Base-by-base conservation (phyloP, 2,113 vertebrate genomes). In the Gymnobelideus leadbeateri region DNA sequence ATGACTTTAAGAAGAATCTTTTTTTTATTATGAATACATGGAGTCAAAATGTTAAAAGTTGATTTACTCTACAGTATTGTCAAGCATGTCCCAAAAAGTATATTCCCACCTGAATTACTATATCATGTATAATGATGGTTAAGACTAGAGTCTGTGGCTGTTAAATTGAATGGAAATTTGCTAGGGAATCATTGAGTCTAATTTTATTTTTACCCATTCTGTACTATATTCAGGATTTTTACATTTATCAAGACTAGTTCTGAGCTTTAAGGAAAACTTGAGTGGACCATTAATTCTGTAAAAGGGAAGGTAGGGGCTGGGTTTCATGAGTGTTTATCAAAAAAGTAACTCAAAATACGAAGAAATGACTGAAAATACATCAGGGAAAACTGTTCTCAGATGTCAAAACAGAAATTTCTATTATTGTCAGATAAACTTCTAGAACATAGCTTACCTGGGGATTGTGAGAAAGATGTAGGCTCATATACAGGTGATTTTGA, bases 211-310 rank as follows among this genome's bases (percentile, higher is more conserved):
- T 51, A 93, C 50, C 37, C 14, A 43, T 21, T 90, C 37, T 24
- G 3, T n/a, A 0, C 51, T 94, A 6, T 89, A 43, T 54, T 92
- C 8, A 89, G 89, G 28, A 43, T 43, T 52, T 54, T 37, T 11
- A 16, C n/a, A 89, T 89, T 90, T n/a, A 7, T 24, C 28, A 1
- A 89, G 50, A 49, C n/a, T 91, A 55, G 1, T 90, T 93, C 49
- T 68, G 53, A 57, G 52, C 24, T 89, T 52, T 23, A 51, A 91
- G 89, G n/a, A 51, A 91, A 91, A 93, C 25, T 93, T 54, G 77
- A 47, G 37, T 19, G 68, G 37, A 37, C 68, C 21, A 21, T 77
- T 77, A 68, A 68, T 77, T n/a, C 37, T 43, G 68, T 43, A 77
- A n/a, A 37, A 28, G 46, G 51, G n/a, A 43, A 89, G 3, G n/a